A percentile compares a stretch with the other conserved stretches of the same genome.
Evolutionary conservation across 2,113 vertebrate species (phyloP).

Genomic region (Sturnus vulgaris): DNA sequence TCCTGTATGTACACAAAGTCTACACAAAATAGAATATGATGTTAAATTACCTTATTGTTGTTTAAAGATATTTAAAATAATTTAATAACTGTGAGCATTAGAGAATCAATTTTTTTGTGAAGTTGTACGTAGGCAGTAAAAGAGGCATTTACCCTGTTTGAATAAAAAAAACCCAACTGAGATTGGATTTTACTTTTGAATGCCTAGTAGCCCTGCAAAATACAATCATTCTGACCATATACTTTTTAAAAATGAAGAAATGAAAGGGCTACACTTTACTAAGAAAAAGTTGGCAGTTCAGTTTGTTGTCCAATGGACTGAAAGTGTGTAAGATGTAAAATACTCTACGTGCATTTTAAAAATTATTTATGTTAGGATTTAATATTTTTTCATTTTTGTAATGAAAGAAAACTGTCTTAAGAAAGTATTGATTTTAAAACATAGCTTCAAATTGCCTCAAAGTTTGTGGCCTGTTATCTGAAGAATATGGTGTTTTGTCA

Average conservation of each 20-base stretch:
- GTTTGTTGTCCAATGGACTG: background rate
- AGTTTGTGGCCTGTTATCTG: constrained; percentile 8
- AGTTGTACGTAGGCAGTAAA: background rate
- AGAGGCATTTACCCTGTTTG: background rate
- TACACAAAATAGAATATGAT: background rate
- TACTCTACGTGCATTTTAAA: background rate
- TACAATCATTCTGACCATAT: background rate
- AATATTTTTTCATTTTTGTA: background rate
- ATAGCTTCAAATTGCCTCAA: background rate
- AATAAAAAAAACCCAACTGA: background rate
- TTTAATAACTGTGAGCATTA: background rate
- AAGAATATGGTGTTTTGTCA: constrained; percentile 2
- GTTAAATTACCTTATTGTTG: background rate
- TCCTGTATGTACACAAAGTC: background rate
- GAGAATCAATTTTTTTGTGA: background rate
- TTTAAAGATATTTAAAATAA: background rate
- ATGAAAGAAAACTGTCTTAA: background rate
- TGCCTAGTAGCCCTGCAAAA: background rate
- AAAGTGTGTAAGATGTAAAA: background rate
- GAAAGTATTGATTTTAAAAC: background rate
- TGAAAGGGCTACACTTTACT: background rate
- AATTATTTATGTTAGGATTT: background rate
- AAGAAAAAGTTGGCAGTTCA: background rate
- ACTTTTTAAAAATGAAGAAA: background rate
- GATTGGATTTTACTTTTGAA: background rate